phyloP scores from a whole-genome alignment of 1,140 invertebrate genomes.

The Akabosia matsudoensis region DNA sequence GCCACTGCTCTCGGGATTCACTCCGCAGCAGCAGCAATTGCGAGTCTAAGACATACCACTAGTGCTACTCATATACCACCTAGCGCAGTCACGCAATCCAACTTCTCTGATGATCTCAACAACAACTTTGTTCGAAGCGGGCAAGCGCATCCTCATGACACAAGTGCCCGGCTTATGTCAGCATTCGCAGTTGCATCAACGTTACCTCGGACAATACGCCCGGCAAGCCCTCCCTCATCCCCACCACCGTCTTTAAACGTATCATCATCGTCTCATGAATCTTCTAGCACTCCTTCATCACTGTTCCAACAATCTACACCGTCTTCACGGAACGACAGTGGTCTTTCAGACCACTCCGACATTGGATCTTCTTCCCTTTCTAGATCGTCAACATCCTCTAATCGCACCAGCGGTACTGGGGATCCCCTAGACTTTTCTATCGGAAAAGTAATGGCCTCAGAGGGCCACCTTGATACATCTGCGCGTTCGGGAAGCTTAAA shows the following conservation, averaged over 20 bases:
- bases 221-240: constrained; percentile 25
- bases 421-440: constrained; percentile 38
- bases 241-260: constrained; percentile 28
- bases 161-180: constrained; percentile 23
- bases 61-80: neutral
- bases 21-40: constrained; percentile 5
- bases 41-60: neutral
- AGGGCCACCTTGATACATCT: neutral
- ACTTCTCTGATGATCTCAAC: constrained; percentile 36
- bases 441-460: constrained; percentile 10
- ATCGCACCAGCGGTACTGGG: constrained; percentile 8
- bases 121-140: constrained; percentile 28
- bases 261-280: neutral
- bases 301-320: neutral
- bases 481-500: neutral
- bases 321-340: neutral
- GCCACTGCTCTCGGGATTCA: constrained; percentile 1
- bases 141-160: neutral
- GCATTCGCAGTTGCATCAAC: neutral
- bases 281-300: neutral
- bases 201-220: constrained; percentile 19
- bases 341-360: constrained; percentile 30
- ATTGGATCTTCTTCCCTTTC: neutral
- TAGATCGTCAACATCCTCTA: neutral
- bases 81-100: constrained; percentile 16